Evolutionary conservation across 92 coral and sea anemone species (phyloP).

Genomic region (Siderastrea radians): DNA sequence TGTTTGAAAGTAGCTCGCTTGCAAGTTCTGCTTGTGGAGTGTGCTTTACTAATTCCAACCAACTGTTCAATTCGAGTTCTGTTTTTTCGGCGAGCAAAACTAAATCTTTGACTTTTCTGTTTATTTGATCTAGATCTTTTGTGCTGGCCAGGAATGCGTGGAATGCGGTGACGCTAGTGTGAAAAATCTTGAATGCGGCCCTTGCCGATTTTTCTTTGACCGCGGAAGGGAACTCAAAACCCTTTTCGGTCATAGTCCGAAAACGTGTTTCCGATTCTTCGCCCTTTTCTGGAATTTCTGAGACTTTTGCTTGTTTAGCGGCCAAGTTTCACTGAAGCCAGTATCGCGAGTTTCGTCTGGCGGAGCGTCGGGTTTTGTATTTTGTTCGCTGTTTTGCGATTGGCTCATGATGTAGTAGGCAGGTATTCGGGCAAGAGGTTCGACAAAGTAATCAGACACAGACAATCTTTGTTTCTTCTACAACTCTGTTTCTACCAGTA

Average conservation of each 20-base stretch:
- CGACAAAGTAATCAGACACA: conserved; percentile 31
- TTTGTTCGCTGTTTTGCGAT: conserved; percentile 12
- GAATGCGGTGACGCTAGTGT: conserved; percentile 21
- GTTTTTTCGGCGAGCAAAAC: conserved; percentile 10
- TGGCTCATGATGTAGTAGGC: conserved; percentile 10
- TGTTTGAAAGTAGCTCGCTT: background rate
- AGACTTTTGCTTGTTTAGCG: background rate
- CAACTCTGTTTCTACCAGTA: conserved; percentile 37
- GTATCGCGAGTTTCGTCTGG: conserved; percentile 40
- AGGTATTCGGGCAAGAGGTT: background rate
- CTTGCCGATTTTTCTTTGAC: conserved; percentile 50
- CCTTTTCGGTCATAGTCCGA: conserved; percentile 71
- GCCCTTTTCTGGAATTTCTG: conserved; percentile 6
- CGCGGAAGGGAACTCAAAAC: conserved; percentile 50
- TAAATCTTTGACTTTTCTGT: background rate
- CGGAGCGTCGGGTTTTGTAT: conserved; percentile 7
- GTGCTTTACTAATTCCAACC: conserved; percentile 18
- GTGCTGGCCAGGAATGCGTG: conserved; percentile 15
- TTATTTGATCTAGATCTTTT: conserved; percentile 9
- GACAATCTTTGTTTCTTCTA: conserved; percentile 3
- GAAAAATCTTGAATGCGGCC: conserved; percentile 46
- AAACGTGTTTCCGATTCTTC: conserved; percentile 48
- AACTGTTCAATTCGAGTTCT: background rate
- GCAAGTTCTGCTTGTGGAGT: conserved; percentile 8
- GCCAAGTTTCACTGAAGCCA: conserved; percentile 38